Evolutionary conservation across 2,113 vertebrate genomes (phyloP).

Genomic region (Brachionichthys hirsutus): DNA sequence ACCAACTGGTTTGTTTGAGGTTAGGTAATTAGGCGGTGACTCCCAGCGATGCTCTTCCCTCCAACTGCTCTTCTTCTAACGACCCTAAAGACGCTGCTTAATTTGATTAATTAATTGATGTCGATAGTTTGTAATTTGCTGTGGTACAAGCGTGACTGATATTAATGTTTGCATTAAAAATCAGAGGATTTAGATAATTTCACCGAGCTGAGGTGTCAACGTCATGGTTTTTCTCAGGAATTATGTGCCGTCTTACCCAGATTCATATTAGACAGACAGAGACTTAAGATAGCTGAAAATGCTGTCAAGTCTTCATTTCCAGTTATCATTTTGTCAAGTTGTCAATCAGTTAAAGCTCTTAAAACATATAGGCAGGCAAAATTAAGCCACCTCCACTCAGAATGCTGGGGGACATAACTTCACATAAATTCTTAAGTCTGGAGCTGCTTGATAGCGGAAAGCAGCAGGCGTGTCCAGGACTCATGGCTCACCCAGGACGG

Average conservation of each 20-base stretch:
- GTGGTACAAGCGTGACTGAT: slow-evolving; percentile 44
- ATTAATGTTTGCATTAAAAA: slow-evolving; percentile 40
- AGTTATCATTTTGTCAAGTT: slow-evolving; percentile 37
- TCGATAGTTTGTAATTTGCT: slow-evolving; percentile 64
- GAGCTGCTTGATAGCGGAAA: slow-evolving; percentile 23
- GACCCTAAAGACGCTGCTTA: slow-evolving; percentile 59
- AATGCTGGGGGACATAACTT: slow-evolving; percentile 15
- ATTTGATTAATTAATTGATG: slow-evolving; percentile 76
- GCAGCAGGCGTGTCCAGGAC: slow-evolving; percentile 35
- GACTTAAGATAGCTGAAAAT: slow-evolving; percentile 9
- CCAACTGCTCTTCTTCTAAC: slow-evolving; percentile 57
- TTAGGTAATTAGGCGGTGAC: slow-evolving; percentile 55
- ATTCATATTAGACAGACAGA: slow-evolving; percentile 7
- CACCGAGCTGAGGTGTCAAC: slow-evolving; percentile 9
- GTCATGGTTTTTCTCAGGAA: slow-evolving; percentile 39
- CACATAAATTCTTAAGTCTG: slow-evolving; percentile 23
- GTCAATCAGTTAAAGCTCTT: slow-evolving; percentile 39
- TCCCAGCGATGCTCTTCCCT: slow-evolving; percentile 49
- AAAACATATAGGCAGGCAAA: slow-evolving; percentile 34
- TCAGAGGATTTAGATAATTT: slow-evolving; percentile 25
- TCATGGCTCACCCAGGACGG: slow-evolving; percentile 20
- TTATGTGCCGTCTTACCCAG: slow-evolving; percentile 30
- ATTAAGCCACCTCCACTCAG: slow-evolving; percentile 28
- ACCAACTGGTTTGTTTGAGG: slow-evolving; percentile 63
- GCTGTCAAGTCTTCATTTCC: slow-evolving; percentile 43